These are phyloP conservation scores for Phalera bucephala DNA, from an alignment of 2,888 invertebrate species.

Conservation along the genomic window DNA sequence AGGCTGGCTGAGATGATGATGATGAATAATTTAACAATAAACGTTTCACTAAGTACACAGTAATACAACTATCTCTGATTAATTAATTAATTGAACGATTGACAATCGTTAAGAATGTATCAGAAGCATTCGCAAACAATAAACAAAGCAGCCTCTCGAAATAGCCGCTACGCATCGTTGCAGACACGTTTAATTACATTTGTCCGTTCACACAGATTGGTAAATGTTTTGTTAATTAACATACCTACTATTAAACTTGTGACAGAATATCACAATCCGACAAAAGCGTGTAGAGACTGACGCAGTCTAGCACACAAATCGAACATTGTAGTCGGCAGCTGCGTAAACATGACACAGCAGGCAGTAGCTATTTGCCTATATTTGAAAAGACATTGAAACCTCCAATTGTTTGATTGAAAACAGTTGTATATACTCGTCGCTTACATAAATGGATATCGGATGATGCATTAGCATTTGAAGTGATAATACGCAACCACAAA, in stretches of 20 bases:
- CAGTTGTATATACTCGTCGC: constrained; percentile 7
- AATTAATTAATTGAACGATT: constrained; percentile 13
- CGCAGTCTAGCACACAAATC: constrained; percentile 43
- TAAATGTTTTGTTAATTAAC: constrained; percentile 5
- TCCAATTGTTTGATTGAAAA: constrained; percentile 6
- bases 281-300: constrained; percentile 21
- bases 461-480: constrained; percentile 21
- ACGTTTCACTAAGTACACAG: too few species aligned
- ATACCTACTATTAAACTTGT: constrained; percentile 15
- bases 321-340: constrained; percentile 34
- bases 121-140: constrained; percentile 44
- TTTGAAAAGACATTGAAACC: constrained; percentile 10
- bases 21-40: too few species aligned
- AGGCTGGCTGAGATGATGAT: too few species aligned
- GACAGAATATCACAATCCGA: constrained; percentile 23
- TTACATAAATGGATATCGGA: background rate
- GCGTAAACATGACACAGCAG: constrained; percentile 32
- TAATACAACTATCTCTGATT: too few species aligned
- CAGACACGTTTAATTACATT: constrained; percentile 14
- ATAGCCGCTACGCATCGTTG: constrained; percentile 40
- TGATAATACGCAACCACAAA: constrained; percentile 29
- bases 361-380: too few species aligned
- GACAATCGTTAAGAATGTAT: constrained; percentile 15
- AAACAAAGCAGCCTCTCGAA: constrained; percentile 44
- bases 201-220: background rate